A percentile compares a stretch with the other conserved stretches of the same genome.
Conservation (phyloP, 2,888 invertebrate genomes). For the Diarsia rubi region DNA sequence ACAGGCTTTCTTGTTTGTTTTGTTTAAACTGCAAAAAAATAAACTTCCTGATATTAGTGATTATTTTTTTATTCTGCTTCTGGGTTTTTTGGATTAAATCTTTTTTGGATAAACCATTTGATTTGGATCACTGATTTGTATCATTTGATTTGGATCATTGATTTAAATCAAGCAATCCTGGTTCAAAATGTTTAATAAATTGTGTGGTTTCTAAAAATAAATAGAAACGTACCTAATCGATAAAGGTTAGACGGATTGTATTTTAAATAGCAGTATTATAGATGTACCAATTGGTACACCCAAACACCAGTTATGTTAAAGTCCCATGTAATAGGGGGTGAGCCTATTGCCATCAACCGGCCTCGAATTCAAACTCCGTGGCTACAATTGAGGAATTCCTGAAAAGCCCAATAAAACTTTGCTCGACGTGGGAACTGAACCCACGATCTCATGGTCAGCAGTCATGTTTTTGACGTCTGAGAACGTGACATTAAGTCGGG, state of each 20-base stretch:
- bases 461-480: too few relatives aligned
- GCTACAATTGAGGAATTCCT: too few relatives aligned
- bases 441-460: too few relatives aligned
- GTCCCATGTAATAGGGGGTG: too few relatives aligned
- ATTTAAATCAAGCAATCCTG: constrained; percentile 13
- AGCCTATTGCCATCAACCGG: too few relatives aligned
- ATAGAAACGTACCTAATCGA: not conserved
- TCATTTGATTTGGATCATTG: constrained; percentile 36
- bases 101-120: constrained; percentile 1
- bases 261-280: too few relatives aligned
- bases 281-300: too few relatives aligned
- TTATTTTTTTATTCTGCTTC: constrained; percentile 13
- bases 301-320: too few relatives aligned
- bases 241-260: not conserved
- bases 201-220: constrained; percentile 6
- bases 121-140: constrained; percentile 29
- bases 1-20: not conserved
- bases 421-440: too few relatives aligned
- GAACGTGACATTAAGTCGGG: too few relatives aligned
- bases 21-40: not conserved
- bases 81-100: constrained; percentile 15
- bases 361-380: too few relatives aligned
- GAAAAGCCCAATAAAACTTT: too few relatives aligned
- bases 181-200: not conserved
- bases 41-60: not conserved